Percentiles rank a stretch among this genome's conserved stretches.
Conservation (phyloP, 2,113 vertebrate species). For the Megaleporinus macrocephalus region DNA sequence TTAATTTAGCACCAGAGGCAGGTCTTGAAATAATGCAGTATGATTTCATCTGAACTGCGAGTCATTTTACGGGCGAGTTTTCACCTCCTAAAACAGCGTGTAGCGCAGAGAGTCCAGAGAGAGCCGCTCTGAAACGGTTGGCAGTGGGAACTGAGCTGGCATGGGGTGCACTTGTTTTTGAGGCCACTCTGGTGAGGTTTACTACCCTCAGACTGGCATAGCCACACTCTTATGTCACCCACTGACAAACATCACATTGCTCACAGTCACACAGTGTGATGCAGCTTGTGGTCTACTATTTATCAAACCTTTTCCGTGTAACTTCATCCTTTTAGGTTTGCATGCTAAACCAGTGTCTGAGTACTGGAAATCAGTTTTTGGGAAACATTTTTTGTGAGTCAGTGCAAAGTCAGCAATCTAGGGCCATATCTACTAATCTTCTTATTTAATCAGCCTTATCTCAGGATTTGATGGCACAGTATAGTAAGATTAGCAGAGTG, state of each 20-base stretch:
- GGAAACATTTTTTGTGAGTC: too few species aligned
- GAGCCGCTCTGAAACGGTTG: background rate
- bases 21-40: background rate
- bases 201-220: slow-evolving; percentile 1
- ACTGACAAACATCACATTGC: slow-evolving; percentile 25
- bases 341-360: background rate
- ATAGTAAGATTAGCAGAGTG: background rate
- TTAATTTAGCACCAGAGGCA: background rate
- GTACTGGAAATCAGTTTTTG: background rate
- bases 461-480: background rate
- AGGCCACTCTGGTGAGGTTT: slow-evolving; percentile 32
- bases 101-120: background rate
- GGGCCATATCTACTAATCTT: background rate
- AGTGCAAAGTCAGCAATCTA: background rate
- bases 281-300: background rate
- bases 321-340: background rate
- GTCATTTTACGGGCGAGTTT: slow-evolving; percentile 11
- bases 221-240: slow-evolving; percentile 1
- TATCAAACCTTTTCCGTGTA: background rate
- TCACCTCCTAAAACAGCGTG: background rate
- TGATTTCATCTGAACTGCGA: background rate
- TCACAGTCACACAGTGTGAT: background rate
- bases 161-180: slow-evolving; percentile 6
- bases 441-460: background rate
- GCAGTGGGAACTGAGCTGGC: background rate